Evolutionary conservation across 2,888 invertebrate genomes (phyloP).

Genomic region (Drosophila hamatofila): DNA sequence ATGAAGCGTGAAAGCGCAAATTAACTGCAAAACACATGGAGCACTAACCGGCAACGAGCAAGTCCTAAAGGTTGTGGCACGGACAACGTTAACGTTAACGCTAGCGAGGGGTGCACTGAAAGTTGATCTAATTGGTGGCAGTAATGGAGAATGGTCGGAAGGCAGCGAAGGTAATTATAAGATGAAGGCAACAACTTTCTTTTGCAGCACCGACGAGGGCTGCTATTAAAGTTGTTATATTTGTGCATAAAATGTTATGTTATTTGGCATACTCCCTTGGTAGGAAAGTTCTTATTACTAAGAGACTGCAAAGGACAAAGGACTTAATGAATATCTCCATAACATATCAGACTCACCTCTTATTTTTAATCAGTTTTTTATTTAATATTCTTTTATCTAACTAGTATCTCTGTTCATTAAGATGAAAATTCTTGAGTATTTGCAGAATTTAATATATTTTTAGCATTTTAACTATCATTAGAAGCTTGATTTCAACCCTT

Average conservation of each 20-base stretch:
- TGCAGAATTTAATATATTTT: no score
- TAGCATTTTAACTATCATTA: no score
- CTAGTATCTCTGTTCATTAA: no score
- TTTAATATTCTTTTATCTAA: no score
- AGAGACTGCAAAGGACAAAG: no score
- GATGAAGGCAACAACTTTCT: no score
- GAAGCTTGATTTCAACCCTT: no score
- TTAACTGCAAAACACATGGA: slow-evolving; percentile 40
- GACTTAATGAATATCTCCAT: neutral
- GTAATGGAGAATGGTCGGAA: neutral
- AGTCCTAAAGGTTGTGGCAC: neutral
- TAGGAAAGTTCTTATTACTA: no score
- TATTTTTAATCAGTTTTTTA: neutral
- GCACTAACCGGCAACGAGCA: neutral
- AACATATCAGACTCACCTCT: neutral
- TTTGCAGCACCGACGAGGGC: neutral
- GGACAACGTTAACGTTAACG: slow-evolving; percentile 10
- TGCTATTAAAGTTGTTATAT: neutral
- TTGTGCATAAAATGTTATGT: no score
- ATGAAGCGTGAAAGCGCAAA: slow-evolving; percentile 52
- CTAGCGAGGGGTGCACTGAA: neutral
- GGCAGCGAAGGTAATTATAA: no score
- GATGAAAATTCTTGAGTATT: no score
- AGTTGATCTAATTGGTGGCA: neutral
- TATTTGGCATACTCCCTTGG: no score